Evolutionary conservation across 2,888 invertebrate genomes (phyloP).

Genomic region (Drosophila multiciliata): DNA sequence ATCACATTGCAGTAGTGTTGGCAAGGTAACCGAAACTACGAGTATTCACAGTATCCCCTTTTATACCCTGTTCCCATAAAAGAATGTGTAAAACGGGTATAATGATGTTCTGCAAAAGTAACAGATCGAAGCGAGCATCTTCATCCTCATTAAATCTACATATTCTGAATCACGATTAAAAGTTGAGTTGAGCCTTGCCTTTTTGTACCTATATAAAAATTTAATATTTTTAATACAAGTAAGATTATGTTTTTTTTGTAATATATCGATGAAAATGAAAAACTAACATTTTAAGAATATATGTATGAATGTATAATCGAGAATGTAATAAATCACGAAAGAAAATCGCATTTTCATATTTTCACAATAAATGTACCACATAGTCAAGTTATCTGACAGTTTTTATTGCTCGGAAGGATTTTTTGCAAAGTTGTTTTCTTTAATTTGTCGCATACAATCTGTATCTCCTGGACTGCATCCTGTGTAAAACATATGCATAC

Average conservation of each 20-base stretch:
- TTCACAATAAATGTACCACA: not conserved
- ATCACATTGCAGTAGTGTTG: constrained; percentile 21
- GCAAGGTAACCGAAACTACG: not conserved
- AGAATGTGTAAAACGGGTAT: not conserved
- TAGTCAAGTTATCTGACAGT: not conserved
- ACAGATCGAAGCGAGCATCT: not conserved
- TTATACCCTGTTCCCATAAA: not conserved
- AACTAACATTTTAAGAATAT: not conserved
- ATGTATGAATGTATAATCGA: not conserved
- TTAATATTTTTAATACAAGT: not conserved
- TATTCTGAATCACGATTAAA: not conserved
- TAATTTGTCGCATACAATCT: constrained; percentile 51
- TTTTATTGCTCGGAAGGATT: constrained; percentile 7
- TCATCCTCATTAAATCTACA: not conserved
- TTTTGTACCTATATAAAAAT: not conserved
- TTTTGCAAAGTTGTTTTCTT: constrained; percentile 28
- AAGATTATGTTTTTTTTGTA: not conserved
- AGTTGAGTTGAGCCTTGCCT: not conserved
- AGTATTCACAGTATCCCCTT: constrained; percentile 2
- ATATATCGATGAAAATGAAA: not conserved
- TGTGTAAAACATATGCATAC: constrained; percentile 73
- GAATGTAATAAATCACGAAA: not conserved
- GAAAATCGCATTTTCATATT: not conserved
- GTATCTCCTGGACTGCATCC: constrained; percentile 35
- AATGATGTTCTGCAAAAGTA: not conserved